Percentiles rank a stretch among this genome's conserved stretches.
Conservation (phyloP, 2,797 vertebrate genomes). For the Danio kyathit region DNA sequence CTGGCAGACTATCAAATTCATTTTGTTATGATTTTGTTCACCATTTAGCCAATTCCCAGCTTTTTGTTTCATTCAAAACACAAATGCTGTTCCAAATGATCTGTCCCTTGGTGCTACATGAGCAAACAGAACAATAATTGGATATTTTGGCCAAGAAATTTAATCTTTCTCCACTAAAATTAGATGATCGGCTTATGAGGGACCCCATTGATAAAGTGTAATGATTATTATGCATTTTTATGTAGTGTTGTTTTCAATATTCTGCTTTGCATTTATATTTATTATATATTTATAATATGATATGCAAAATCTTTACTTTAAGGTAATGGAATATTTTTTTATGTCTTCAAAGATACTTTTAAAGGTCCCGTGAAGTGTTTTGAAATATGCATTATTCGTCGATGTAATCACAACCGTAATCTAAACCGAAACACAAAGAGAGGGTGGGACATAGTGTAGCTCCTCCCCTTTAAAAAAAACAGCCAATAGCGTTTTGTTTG, state of each 20-base stretch:
- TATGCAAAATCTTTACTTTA: neutral
- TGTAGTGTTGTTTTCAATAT: neutral
- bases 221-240: neutral
- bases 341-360: neutral
- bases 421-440: too few relatives aligned
- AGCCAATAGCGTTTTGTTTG: too few relatives aligned
- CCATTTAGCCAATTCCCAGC: constrained; percentile 47
- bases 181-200: neutral
- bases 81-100: constrained; percentile 56
- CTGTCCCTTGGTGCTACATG: constrained; percentile 32
- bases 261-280: too few relatives aligned
- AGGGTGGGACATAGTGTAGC: too few relatives aligned
- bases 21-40: constrained; percentile 36
- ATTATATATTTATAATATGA: neutral
- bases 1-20: constrained; percentile 22
- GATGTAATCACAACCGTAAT: too few relatives aligned
- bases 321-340: neutral
- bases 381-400: too few relatives aligned
- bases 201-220: neutral
- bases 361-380: too few relatives aligned
- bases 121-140: constrained; percentile 54
- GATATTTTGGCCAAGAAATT: constrained; percentile 54
- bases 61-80: constrained; percentile 42
- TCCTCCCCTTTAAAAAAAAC: too few relatives aligned
- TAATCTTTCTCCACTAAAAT: constrained; percentile 11